phyloP scores from a whole-genome alignment of 2,113 vertebrate species.

The Himantopus leucocephalus region DNA sequence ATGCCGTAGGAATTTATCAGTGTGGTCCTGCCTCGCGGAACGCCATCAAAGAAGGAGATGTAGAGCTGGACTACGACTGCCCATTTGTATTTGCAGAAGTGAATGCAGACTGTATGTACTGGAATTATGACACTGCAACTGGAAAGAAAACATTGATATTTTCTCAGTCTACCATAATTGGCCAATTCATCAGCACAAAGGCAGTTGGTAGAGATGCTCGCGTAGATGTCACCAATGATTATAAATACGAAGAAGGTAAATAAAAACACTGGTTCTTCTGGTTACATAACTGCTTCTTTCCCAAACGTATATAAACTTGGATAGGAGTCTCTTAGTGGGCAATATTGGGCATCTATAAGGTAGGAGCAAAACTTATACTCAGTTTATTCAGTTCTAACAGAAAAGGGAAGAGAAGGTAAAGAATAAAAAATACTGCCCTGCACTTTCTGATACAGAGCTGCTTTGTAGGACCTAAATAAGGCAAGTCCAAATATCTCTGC shows the following conservation, averaged over 20 bases:
- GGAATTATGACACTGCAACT: not conserved
- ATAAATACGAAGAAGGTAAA: constrained; percentile 80
- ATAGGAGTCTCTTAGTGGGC: not conserved
- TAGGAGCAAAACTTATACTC: not conserved
- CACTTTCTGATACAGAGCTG: not conserved
- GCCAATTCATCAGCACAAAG: constrained; percentile 78
- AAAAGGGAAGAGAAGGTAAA: not conserved
- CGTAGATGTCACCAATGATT: constrained; percentile 73
- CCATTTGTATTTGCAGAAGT: constrained; percentile 78
- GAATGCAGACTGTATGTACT: constrained; percentile 76
- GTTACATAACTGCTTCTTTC: not conserved
- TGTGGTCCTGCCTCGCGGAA: constrained; percentile 76
- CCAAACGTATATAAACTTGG: not conserved
- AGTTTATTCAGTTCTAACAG: not conserved
- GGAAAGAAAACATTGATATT: constrained; percentile 30
- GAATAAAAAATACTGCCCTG: not conserved
- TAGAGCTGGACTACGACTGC: constrained; percentile 68
- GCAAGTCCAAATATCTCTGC: not conserved
- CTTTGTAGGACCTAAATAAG: not conserved
- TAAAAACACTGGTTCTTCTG: not conserved
- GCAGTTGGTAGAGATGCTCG: constrained; percentile 74
- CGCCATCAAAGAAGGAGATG: constrained; percentile 71
- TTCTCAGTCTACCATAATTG: constrained; percentile 44
- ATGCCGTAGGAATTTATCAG: constrained; percentile 75
- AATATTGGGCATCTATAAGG: not conserved